Evolutionary conservation across 2,113 vertebrate species (phyloP).

Genomic region (Megaleporinus macrocephalus): DNA sequence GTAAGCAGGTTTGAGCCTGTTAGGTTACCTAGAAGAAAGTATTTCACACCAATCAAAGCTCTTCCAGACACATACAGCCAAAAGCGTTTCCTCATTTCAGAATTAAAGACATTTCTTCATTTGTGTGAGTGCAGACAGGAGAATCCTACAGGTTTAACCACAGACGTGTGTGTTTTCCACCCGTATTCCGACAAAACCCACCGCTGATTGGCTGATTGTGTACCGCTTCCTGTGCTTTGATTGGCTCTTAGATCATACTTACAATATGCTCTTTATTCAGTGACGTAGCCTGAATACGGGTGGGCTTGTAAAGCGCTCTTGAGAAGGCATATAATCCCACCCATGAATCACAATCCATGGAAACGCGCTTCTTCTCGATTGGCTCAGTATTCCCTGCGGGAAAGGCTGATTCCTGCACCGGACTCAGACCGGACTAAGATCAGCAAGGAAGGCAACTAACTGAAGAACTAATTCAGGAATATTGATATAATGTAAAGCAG

Average conservation of each 20-base stretch:
- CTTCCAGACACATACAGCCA: too few relatives aligned
- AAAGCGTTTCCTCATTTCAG: too few relatives aligned
- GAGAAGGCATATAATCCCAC: background rate
- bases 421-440: background rate
- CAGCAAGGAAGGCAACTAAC: background rate
- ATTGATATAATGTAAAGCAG: background rate
- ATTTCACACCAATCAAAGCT: too few relatives aligned
- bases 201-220: background rate
- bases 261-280: background rate
- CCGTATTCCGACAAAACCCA: background rate
- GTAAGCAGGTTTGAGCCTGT: too few relatives aligned
- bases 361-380: background rate
- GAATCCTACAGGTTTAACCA: background rate
- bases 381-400: background rate
- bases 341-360: background rate
- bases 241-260: background rate
- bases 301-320: background rate
- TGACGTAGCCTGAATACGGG: background rate
- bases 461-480: conserved; percentile 9
- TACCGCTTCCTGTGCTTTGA: background rate
- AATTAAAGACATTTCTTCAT: background rate
- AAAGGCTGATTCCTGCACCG: background rate
- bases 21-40: too few relatives aligned
- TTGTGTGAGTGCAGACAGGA: background rate
- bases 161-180: background rate